Conservation (phyloP, 2,888 invertebrate species). For the Zaprionus bogoriensis region DNA sequence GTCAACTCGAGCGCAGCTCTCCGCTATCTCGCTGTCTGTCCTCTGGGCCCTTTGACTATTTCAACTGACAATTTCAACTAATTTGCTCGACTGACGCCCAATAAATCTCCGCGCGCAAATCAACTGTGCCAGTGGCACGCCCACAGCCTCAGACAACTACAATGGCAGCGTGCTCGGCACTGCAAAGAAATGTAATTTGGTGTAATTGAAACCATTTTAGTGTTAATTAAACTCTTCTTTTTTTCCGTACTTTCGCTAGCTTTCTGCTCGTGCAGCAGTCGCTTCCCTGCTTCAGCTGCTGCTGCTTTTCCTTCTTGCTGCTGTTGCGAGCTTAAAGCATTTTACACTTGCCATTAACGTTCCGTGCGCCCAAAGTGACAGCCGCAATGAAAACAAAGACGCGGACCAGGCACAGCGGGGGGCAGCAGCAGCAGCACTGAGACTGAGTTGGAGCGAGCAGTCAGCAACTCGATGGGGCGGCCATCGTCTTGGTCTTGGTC, state of each 20-base stretch:
- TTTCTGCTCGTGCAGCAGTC: constrained; percentile 6
- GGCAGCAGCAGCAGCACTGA: constrained; percentile 52
- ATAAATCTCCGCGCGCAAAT: constrained; percentile 75
- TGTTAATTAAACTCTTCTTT: constrained; percentile 77
- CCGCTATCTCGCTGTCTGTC: too few relatives aligned
- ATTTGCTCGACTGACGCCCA: constrained; percentile 76
- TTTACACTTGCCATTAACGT: constrained; percentile 79
- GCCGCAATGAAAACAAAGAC: constrained; percentile 78
- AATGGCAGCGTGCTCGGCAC: constrained; percentile 56
- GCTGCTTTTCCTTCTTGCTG: constrained; percentile 1
- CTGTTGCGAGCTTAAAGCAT: constrained; percentile 71
- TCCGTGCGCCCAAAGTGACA: constrained; percentile 72
- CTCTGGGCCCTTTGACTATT: constrained; percentile 32
- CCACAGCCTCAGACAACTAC: constrained; percentile 41
- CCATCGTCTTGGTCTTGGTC: constrained; percentile 59
- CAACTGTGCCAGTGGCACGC: constrained; percentile 63
- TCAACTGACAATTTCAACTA: constrained; percentile 77
- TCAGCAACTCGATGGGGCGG: not conserved
- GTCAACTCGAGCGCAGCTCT: constrained; percentile 9
- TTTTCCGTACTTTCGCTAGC: constrained; percentile 22
- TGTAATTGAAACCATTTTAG: constrained; percentile 78
- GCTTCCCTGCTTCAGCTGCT: constrained; percentile 1
- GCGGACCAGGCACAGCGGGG: constrained; percentile 56
- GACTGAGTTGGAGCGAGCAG: not conserved
- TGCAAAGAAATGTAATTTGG: constrained; percentile 75